Conservation (phyloP, 2,797 vertebrate species). For the Rachycentron canadum region DNA sequence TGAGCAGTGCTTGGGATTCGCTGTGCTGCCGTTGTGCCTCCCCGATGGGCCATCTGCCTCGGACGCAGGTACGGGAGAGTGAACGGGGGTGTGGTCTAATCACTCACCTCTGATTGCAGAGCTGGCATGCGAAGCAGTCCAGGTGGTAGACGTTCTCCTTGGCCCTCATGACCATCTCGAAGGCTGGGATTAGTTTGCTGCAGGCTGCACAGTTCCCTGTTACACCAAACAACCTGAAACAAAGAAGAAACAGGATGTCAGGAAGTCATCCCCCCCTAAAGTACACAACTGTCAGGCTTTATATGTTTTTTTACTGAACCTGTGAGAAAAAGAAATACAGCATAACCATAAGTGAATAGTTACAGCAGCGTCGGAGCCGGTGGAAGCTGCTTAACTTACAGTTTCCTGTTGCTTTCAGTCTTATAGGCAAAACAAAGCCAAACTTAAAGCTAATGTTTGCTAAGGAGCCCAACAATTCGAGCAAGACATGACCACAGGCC, state of each 20-base stretch:
- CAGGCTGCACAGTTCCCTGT: conserved; percentile 98
- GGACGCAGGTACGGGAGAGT: background rate
- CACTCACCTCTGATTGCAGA: conserved; percentile 98
- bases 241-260: background rate
- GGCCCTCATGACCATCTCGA: conserved; percentile 99
- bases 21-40: background rate
- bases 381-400: background rate
- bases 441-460: too few relatives aligned
- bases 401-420: background rate
- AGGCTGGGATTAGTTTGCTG: conserved; percentile 98
- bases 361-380: background rate
- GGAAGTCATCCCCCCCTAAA: conserved; percentile 1
- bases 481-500: too few relatives aligned
- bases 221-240: conserved; percentile 94
- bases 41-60: conserved; percentile 10
- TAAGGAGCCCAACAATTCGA: too few relatives aligned
- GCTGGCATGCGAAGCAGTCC: conserved; percentile 99
- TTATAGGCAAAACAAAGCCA: background rate
- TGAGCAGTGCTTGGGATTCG: conserved; percentile 24
- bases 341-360: background rate
- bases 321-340: background rate
- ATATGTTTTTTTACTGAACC: background rate
- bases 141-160: conserved; percentile 99
- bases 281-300: background rate
- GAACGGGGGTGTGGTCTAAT: conserved; percentile 20